phyloP scores from a whole-genome alignment of 2,113 vertebrate species.

The Hippocampus guttulatus region DNA sequence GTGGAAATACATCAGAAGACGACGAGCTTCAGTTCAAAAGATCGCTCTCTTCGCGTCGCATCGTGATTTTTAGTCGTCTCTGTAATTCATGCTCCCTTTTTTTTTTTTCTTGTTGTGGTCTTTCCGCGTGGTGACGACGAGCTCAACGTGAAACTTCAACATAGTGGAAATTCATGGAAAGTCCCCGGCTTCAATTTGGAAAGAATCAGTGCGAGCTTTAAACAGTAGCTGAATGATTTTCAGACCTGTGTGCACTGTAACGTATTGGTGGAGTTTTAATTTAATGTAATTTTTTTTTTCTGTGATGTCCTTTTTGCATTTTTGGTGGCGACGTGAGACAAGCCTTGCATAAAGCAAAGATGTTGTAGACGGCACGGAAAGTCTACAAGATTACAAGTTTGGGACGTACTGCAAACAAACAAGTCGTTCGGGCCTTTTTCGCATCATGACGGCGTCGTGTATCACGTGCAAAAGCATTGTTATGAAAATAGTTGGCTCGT shows the following conservation, averaged over 20 bases:
- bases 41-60: conserved; percentile 11
- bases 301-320: background rate
- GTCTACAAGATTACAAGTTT: no score
- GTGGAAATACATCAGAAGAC: background rate
- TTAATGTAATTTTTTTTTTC: background rate
- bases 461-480: background rate
- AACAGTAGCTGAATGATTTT: conserved; percentile 25
- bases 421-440: no score
- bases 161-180: background rate
- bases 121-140: background rate
- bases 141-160: background rate
- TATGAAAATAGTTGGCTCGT: background rate
- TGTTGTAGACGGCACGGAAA: no score
- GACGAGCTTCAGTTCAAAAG: background rate
- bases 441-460: no score
- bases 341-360: no score
- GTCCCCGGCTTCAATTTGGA: background rate
- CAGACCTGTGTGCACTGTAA: conserved; percentile 3
- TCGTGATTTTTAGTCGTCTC: conserved; percentile 25
- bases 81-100: conserved; percentile 26
- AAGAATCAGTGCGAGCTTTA: background rate
- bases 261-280: conserved; percentile 21
- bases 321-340: no score
- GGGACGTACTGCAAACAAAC: no score
- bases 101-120: conserved; percentile 2